Conservation (phyloP, 53 echinoderm and acorn worm genomes). For the Echinometra lucunter region DNA sequence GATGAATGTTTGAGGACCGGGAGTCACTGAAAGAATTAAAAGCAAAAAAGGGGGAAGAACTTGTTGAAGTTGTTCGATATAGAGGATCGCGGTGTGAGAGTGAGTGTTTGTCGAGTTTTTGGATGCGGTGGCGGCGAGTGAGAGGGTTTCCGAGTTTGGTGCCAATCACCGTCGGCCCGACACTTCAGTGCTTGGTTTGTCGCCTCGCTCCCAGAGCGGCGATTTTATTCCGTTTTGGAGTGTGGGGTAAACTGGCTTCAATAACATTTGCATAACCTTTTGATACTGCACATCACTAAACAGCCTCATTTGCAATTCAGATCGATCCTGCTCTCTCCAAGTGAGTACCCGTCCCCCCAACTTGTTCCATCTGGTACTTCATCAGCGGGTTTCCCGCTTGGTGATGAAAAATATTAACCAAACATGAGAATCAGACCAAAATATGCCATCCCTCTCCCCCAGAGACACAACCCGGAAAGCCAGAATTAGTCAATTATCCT, state of each 20-base stretch:
- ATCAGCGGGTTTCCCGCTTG: neutral
- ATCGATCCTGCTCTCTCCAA: slow-evolving; percentile 58
- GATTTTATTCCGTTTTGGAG: slow-evolving; percentile 67
- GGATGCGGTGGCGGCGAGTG: slow-evolving; percentile 20
- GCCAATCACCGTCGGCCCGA: slow-evolving; percentile 58
- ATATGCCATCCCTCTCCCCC: slow-evolving; percentile 44
- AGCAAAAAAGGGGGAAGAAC: slow-evolving; percentile 31
- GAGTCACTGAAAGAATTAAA: slow-evolving; percentile 16
- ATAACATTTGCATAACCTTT: slow-evolving; percentile 75
- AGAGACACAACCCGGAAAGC: slow-evolving; percentile 21
- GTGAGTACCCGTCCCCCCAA: slow-evolving; percentile 52
- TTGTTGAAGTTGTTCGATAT: neutral
- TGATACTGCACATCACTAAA: slow-evolving; percentile 69
- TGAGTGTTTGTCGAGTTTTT: slow-evolving; percentile 65
- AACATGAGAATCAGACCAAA: slow-evolving; percentile 45
- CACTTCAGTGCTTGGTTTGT: slow-evolving; percentile 64
- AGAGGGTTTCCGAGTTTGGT: slow-evolving; percentile 59
- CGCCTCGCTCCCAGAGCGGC: slow-evolving; percentile 63
- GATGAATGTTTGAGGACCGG: slow-evolving; percentile 20
- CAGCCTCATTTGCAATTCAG: slow-evolving; percentile 64
- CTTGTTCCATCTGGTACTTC: slow-evolving; percentile 68
- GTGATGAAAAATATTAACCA: slow-evolving; percentile 65
- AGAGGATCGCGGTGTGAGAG: slow-evolving; percentile 37
- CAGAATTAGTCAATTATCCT: slow-evolving; percentile 60
- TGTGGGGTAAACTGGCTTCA: slow-evolving; percentile 71